Percentiles rank a stretch among this genome's conserved stretches.
Evolutionary conservation across 2,888 invertebrate species (phyloP).

Genomic region (Electrophaes corylata): DNA sequence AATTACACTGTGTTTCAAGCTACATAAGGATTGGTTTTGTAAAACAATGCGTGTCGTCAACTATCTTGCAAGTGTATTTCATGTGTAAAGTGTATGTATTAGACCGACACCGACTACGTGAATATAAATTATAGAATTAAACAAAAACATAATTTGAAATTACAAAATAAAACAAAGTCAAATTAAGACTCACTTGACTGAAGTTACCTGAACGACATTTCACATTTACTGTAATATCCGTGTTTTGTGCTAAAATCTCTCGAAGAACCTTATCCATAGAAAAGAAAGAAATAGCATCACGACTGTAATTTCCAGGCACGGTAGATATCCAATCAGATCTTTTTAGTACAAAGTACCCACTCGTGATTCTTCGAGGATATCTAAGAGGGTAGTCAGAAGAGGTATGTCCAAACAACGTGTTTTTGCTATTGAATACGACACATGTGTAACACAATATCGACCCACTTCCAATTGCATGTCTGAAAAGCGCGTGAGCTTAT

Average conservation of each 20-base stretch:
- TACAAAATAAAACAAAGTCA: neutral
- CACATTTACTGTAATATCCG: neutral
- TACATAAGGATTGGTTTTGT: neutral
- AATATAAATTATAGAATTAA: neutral
- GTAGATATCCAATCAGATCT: too few relatives aligned
- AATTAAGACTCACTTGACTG: neutral
- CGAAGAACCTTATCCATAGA: conserved; percentile 5
- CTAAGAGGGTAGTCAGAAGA: too few relatives aligned
- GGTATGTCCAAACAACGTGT: too few relatives aligned
- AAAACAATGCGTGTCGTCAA: conserved; percentile 9
- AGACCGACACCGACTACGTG: conserved; percentile 26
- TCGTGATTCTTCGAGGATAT: too few relatives aligned
- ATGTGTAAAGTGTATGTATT: neutral
- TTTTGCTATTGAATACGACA: conserved; percentile 18
- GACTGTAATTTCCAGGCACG: too few relatives aligned
- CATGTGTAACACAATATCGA: conserved; percentile 19
- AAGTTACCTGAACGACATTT: conserved; percentile 1
- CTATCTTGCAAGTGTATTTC: conserved; percentile 1
- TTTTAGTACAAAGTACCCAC: too few relatives aligned
- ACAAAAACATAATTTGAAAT: neutral
- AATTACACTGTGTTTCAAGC: conserved; percentile 42
- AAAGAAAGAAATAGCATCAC: too few relatives aligned
- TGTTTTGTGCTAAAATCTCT: conserved; percentile 15
- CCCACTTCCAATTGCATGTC: conserved; percentile 34
- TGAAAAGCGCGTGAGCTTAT: conserved; percentile 44